phyloP scores from a whole-genome alignment of 2,888 invertebrate species.

The Aporophyla lueneburgensis region DNA sequence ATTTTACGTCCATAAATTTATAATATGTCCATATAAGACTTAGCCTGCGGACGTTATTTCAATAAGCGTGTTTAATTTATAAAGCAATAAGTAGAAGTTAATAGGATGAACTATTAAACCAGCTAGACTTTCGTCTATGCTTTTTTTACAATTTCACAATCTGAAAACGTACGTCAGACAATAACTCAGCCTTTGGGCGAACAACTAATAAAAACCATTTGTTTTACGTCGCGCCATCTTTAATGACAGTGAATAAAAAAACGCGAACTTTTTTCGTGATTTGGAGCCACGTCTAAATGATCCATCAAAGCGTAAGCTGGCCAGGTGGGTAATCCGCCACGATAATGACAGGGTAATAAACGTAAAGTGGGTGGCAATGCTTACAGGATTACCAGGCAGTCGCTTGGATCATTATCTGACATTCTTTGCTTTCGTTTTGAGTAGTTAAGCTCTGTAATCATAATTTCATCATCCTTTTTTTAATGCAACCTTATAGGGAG shows the following conservation, averaged over 20 bases:
- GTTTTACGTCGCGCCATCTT: slow-evolving; percentile 11
- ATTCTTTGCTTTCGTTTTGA: slow-evolving; percentile 55
- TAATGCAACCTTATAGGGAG: not conserved
- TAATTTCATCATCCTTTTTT: slow-evolving; percentile 20
- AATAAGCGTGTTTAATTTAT: slow-evolving; percentile 30
- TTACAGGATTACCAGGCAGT: slow-evolving; percentile 74
- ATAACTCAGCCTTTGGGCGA: not conserved
- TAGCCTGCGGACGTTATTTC: slow-evolving; percentile 21
- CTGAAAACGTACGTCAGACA: slow-evolving; percentile 1
- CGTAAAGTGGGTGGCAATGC: slow-evolving; percentile 75
- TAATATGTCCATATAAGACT: not conserved
- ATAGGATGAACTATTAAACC: slow-evolving; percentile 21
- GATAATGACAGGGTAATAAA: slow-evolving; percentile 72
- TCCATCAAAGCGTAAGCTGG: slow-evolving; percentile 74
- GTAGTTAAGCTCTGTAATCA: slow-evolving; percentile 39
- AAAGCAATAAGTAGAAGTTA: not conserved
- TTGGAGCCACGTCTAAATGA: slow-evolving; percentile 66
- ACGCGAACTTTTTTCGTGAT: slow-evolving; percentile 46
- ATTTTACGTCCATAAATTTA: slow-evolving; percentile 39
- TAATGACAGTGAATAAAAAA: slow-evolving; percentile 43
- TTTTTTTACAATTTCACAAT: not conserved
- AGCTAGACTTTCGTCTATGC: not conserved
- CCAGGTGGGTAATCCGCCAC: slow-evolving; percentile 64
- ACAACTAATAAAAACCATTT: slow-evolving; percentile 11
- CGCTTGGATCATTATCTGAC: slow-evolving; percentile 47